These are phyloP conservation scores for Botrylloides violaceus DNA, from an alignment of 23 tunicate genomes.

Conservation along the genomic window DNA sequence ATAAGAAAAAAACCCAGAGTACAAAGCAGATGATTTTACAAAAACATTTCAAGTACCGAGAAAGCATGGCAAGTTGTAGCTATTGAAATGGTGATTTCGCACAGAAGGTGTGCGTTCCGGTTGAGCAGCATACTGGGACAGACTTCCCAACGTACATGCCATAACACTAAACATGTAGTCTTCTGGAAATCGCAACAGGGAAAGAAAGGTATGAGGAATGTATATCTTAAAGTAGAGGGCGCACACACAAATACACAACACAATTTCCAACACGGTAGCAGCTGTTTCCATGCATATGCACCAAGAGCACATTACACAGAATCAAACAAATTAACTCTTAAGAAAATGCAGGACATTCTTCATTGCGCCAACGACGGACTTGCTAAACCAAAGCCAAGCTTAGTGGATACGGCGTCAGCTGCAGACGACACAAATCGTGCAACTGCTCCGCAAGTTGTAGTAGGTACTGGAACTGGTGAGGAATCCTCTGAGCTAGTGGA, in stretches of 20 bases:
- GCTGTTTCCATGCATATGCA: too few relatives aligned
- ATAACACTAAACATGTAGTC: too few relatives aligned
- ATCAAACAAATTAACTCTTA: too few relatives aligned
- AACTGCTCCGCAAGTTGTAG: conserved; percentile 30
- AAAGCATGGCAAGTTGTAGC: neutral
- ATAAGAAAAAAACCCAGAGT: neutral
- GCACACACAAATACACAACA: too few relatives aligned
- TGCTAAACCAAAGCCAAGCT: conserved; percentile 47
- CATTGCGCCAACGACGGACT: neutral
- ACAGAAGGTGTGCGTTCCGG: too few relatives aligned
- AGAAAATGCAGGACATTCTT: too few relatives aligned
- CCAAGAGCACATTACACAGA: too few relatives aligned
- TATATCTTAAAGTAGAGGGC: too few relatives aligned
- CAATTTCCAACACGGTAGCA: too few relatives aligned
- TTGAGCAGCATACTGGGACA: conserved; percentile 1
- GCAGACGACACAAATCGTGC: conserved; percentile 70
- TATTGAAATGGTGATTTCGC: neutral
- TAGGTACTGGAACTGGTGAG: neutral
- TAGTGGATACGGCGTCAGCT: conserved; percentile 26
- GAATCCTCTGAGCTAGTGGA: conserved; percentile 14
- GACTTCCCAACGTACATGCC: too few relatives aligned
- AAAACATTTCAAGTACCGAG: neutral
- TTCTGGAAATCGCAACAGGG: too few relatives aligned
- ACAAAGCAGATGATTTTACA: neutral
- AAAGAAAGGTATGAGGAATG: too few relatives aligned